phyloP scores from a whole-genome alignment of 2,888 invertebrate genomes.

The Leucophenga montana region DNA sequence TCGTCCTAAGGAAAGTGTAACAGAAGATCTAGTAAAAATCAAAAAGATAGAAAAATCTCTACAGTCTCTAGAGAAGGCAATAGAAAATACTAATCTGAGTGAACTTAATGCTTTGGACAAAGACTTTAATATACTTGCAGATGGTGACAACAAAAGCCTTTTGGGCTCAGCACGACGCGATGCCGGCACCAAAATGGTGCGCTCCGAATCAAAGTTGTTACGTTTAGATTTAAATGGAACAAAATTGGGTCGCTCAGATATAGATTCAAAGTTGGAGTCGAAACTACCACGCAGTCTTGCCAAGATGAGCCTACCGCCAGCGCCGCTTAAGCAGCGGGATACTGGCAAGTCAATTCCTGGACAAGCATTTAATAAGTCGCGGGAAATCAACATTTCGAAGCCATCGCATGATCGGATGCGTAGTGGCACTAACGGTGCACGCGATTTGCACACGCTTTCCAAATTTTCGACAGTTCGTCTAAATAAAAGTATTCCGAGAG shows the following conservation, averaged over 20 bases:
- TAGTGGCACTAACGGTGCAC: slow-evolving; percentile 33
- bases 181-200: slow-evolving; percentile 9
- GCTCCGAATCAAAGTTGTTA: neutral
- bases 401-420: slow-evolving; percentile 37
- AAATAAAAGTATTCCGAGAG: neutral
- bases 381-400: neutral
- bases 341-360: slow-evolving; percentile 5
- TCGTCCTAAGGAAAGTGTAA: slow-evolving; percentile 47
- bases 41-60: slow-evolving; percentile 57
- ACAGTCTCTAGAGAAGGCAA: slow-evolving; percentile 55
- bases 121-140: slow-evolving; percentile 48
- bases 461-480: slow-evolving; percentile 28
- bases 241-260: neutral
- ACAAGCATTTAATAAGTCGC: slow-evolving; percentile 39
- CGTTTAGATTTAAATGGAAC: neutral
- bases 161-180: slow-evolving; percentile 2
- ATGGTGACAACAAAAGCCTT: slow-evolving; percentile 32
- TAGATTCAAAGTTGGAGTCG: slow-evolving; percentile 2
- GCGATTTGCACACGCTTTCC: slow-evolving; percentile 32
- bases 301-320: slow-evolving; percentile 52
- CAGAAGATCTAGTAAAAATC: slow-evolving; percentile 53
- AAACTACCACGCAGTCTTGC: slow-evolving; percentile 3
- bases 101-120: slow-evolving; percentile 51
- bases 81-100: slow-evolving; percentile 56
- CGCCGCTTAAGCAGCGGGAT: slow-evolving; percentile 15